Percentiles rank a stretch among this genome's conserved stretches.
These are phyloP conservation scores for Ormyrus labotus DNA, from an alignment of 2,888 invertebrate genomes.

Conservation along the genomic window DNA sequence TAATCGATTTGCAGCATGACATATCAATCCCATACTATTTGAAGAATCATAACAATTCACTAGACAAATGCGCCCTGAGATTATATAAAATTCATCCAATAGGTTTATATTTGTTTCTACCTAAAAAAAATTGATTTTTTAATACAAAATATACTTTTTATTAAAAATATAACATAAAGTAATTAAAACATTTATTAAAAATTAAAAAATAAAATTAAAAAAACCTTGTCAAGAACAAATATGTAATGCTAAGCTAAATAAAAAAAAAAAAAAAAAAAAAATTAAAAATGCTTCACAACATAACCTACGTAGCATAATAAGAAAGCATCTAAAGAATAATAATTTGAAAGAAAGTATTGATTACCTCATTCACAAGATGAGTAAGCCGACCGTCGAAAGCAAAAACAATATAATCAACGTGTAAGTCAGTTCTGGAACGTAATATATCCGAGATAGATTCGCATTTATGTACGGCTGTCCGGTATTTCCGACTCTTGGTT, in stretches of 20 bases:
- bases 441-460: constrained; percentile 66
- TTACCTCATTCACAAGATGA: constrained; percentile 66
- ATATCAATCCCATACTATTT: constrained; percentile 62
- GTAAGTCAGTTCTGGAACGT: constrained; percentile 58
- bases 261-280: too few species aligned
- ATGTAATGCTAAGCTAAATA: too few species aligned
- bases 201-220: too few species aligned
- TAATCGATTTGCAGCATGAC: constrained; percentile 62
- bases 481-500: constrained; percentile 62
- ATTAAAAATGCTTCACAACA: constrained; percentile 10
- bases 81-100: constrained; percentile 67
- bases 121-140: constrained; percentile 23
- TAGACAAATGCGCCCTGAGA: constrained; percentile 66
- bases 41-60: constrained; percentile 66
- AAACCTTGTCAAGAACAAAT: too few species aligned
- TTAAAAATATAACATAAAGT: too few species aligned
- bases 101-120: constrained; percentile 64
- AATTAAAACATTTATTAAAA: too few species aligned
- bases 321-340: not conserved
- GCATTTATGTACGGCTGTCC: constrained; percentile 67
- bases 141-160: too few species aligned
- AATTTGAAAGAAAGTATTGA: not conserved
- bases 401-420: constrained; percentile 70
- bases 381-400: constrained; percentile 65
- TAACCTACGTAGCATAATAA: constrained; percentile 36